Evolutionary conservation across 2,888 invertebrate genomes (phyloP), one percentile per base, ranked within the genome.

Genomic region (Dorcus parallelipipedus): DNA sequence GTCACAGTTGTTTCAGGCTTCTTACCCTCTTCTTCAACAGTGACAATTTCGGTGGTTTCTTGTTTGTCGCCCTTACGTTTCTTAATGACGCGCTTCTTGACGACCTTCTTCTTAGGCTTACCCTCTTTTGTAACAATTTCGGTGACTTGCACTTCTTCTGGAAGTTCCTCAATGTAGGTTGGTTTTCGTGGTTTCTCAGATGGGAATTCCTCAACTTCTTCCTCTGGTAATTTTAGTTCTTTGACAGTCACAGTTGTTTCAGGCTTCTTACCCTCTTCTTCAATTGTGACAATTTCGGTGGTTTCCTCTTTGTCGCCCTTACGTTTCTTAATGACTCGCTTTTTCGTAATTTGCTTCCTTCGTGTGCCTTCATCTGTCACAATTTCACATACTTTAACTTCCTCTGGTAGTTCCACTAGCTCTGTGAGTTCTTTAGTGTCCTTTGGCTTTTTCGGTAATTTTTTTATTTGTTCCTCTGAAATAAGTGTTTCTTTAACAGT

Each of bases 221-320:
- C 64, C 10, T 64, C 61, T 4, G 79, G 69, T 55, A 73, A 64
- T 50, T 76, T 9, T 42, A 58, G 55, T 60, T 71, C 69, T 48
- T 65, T 54, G 8, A 79, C 74, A 9, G 74, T 74, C 2, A 82
- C 75, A 52, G 77, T 76, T 45, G 77, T 66, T 64, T 76, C 63
- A 33, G 74, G 71, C 64, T 68, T 63, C 70, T 80, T 71, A 65
- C 76, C 70, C 70, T 79, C 65, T 52, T 75, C 62, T 67, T 80
- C 74, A 10, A 79, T 71, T 4, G 81, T 82, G 2, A 78, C 73
- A n/a, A 79, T 79, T 68, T 79, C 80, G 1, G 82, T 81, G 7
- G 79, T 72, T 64, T 81, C 80, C 60, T 79, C 71, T 52, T 77
- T 72, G 40, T 76, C 73, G 61, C 79, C 81, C 2, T 69, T 67